Base-by-base conservation (phyloP, 2,797 vertebrate genomes). In the Channallabes apus region DNA sequence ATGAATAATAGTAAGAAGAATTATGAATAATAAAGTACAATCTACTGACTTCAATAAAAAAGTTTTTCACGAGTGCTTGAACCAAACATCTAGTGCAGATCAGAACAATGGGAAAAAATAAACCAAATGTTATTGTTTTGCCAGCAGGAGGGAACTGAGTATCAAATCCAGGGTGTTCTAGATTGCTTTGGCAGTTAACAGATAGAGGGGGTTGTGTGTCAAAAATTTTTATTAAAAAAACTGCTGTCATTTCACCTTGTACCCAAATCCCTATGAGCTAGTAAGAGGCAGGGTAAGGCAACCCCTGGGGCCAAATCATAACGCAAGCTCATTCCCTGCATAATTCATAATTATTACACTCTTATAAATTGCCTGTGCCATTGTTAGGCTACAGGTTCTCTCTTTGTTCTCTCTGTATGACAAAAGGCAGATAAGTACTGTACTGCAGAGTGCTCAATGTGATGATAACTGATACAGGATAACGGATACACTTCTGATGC, bases 221-320 rank as follows among this genome's bases (percentile, higher is more conserved):
- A 38, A 83, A 83, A 54, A 35, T 71, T n/a, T 59, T 14, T 51
- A 18, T n/a, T 41, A 17, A 18, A 46, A 65, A 51, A 38, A 9
- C 62, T 46, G 69, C 84, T 61, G 35, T 62, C 64, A 82, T 82
- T 83, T 82, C 51, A 75, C 87, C 76, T 72, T 80, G 29, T 86
- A 69, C 72, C 78, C 41, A 41, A 61, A 6, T 4, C 61, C 22
- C 6, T 0, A 65, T 1, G 67, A 65, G 22, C 24, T 4, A 79
- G 12, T 1, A 24, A 83, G 80, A 54, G 5, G n/a, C 64, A 77
- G 20, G 6, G 22, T 75, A 62, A 64, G n/a, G 59, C 46, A 64
- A 82, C n/a, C 62, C 29, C 35, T 35, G 14, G 35, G 61, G 71
- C 41, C 72, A 51, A 78, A 58, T 68, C 35, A 56, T 69, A 83